These are phyloP conservation scores for Ophioderma brevispina DNA, from an alignment of 35 echinoderm and acorn worm genomes.

Conservation along the genomic window DNA sequence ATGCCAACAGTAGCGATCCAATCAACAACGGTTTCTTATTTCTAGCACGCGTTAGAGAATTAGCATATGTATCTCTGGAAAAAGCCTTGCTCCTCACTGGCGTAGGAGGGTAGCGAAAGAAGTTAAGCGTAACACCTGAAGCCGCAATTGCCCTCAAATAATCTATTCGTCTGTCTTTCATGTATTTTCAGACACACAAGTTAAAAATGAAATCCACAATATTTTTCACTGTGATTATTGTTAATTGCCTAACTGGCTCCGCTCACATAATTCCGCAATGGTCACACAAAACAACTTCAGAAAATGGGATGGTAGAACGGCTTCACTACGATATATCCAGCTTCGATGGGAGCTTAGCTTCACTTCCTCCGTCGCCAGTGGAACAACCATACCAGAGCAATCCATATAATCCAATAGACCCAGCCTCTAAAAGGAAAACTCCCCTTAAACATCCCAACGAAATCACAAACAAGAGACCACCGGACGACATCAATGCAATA, in stretches of 20 bases:
- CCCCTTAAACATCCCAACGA: not conserved
- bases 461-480: not conserved
- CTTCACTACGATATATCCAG: too few relatives aligned
- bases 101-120: not conserved
- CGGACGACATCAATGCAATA: not conserved
- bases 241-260: not conserved
- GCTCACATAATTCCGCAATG: not conserved
- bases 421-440: not conserved
- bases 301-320: not conserved
- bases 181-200: too few relatives aligned
- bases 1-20: not conserved
- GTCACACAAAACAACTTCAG: too few relatives aligned
- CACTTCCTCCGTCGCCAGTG: not conserved
- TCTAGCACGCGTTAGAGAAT: not conserved
- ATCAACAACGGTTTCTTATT: not conserved
- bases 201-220: not conserved
- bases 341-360: not conserved
- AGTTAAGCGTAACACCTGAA: not conserved
- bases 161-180: too few relatives aligned
- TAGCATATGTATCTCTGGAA: not conserved
- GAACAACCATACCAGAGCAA: not conserved
- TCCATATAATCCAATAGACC: too few relatives aligned
- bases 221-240: not conserved
- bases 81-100: not conserved
- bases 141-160: not conserved